Evolutionary conservation across 2,113 vertebrate species (phyloP).

Genomic region (Mungos mungo): DNA sequence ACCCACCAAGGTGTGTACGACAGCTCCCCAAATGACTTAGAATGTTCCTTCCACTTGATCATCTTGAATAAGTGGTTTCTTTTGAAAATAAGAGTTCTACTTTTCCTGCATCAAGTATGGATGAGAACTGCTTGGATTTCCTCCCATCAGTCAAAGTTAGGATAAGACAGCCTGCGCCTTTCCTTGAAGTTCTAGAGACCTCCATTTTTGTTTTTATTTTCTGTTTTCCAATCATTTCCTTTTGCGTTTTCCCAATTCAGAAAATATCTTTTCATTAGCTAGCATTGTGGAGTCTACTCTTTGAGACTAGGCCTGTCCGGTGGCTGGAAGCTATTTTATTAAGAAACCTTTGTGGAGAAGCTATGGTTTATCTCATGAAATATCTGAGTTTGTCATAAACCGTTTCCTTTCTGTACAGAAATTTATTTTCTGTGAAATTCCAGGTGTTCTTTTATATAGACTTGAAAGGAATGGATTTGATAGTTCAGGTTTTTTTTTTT

Average conservation of each 20-base stretch:
- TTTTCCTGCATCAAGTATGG: neutral
- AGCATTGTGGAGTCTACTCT: constrained; percentile 64
- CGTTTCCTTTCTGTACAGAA: constrained; percentile 76
- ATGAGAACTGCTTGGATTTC: constrained; percentile 77
- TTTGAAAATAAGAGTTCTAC: constrained; percentile 52
- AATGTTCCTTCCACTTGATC: constrained; percentile 73
- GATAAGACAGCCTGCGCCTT: constrained; percentile 76
- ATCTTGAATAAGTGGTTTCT: constrained; percentile 74
- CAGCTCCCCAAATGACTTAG: constrained; percentile 68
- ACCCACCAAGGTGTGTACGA: constrained; percentile 80
- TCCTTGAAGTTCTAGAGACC: constrained; percentile 75
- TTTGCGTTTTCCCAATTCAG: constrained; percentile 27
- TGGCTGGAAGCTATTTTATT: constrained; percentile 65
- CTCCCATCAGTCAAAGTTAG: constrained; percentile 79
- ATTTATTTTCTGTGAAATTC: constrained; percentile 82
- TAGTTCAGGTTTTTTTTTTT: constrained; percentile 25
- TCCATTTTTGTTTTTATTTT: constrained; percentile 53
- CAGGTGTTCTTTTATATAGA: constrained; percentile 77
- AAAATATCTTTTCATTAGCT: constrained; percentile 38
- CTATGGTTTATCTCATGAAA: constrained; percentile 73
- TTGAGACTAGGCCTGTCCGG: neutral
- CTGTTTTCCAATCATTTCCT: neutral
- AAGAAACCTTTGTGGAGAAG: constrained; percentile 33
- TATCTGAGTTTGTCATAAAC: constrained; percentile 78
- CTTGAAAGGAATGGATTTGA: constrained; percentile 71